Evolutionary conservation across 2,888 invertebrate species (phyloP), one percentile per base, ranked within the genome.

Genomic region (Druceiella hillmani): DNA sequence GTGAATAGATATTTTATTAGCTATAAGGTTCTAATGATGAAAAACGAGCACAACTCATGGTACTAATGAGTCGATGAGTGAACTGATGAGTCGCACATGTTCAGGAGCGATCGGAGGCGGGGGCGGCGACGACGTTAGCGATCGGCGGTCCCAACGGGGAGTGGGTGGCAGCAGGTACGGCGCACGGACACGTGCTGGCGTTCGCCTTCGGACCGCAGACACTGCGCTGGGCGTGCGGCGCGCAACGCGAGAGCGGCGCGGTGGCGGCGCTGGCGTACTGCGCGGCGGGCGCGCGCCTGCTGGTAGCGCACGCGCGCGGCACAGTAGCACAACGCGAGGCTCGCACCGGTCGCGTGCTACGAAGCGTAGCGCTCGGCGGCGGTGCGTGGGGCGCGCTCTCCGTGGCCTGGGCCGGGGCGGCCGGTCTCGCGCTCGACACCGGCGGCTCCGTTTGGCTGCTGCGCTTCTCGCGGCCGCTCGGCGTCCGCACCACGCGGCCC

Each of bases 371-470:
- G 45, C 64, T 69, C 3, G 71, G 69, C 2, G 70, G 71, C 13
- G 69, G 70, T 43, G 59, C 62, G 42, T 72, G 72, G 71, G 72
- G 71, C 1, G 64, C 61, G 3, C 53, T 72, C 31, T 54, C 62
- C 20, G 66, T 70, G 2, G 62, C 65, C 1, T 72, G 72, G 72
- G 69, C 70, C 2, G 71, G 67, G 3, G 57, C 62, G 1, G 64
- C 67, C 1, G 69, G 66, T 2, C 54, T 69, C 6, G 65, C 66
- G 0, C 86, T 91, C 12, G 97, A 98, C 56, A 89, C 88, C 30
- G 91, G 94, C 2, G 98, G 98, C 1, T 97, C 94, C 1, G 95
- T 98, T 2, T 98, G 94, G 79, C 85, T 93, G 48, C 69, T 97
- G 22, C 87, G 83, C 52, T 94, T 95, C 56, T 89, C 87, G 26